phyloP scores from a whole-genome alignment of 1,140 invertebrate genomes.

The Ceratina calcarata region DNA sequence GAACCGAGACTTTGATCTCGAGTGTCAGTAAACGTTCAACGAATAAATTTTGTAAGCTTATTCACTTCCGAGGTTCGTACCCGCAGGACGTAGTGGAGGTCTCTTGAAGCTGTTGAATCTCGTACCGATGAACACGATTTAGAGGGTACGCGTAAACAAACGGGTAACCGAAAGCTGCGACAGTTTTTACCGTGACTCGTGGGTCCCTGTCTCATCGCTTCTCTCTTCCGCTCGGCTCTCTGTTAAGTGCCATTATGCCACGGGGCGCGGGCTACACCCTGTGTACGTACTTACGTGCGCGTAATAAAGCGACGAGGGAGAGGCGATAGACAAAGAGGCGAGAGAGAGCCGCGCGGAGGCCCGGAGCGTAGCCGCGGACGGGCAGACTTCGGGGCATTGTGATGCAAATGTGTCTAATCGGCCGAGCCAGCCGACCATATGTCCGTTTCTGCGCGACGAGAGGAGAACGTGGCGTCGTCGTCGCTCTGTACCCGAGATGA shows the following conservation, averaged over 20 bases:
- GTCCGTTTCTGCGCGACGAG: conserved; percentile 71
- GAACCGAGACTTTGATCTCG: too few species aligned
- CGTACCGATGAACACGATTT: conserved; percentile 39
- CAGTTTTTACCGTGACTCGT: conserved; percentile 51
- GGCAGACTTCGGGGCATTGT: conserved; percentile 76
- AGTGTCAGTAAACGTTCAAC: too few species aligned
- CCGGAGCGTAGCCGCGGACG: conserved; percentile 61
- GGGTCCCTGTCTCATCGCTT: not conserved
- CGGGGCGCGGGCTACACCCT: conserved; percentile 70
- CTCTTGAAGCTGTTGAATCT: conserved; percentile 26
- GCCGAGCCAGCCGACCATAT: conserved; percentile 79
- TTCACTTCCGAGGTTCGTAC: conserved; percentile 32
- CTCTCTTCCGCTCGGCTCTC: conserved; percentile 32
- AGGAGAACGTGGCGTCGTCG: conserved; percentile 38
- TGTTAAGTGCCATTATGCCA: conserved; percentile 77
- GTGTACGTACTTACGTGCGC: conserved; percentile 68
- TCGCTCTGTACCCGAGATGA: conserved; percentile 57
- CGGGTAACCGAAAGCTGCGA: conserved; percentile 71
- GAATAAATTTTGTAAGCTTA: conserved; percentile 8
- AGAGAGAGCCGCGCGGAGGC: conserved; percentile 31
- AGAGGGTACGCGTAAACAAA: conserved; percentile 59
- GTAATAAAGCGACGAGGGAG: conserved; percentile 71
- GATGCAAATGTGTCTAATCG: conserved; percentile 81
- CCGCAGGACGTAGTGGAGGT: conserved; percentile 43
- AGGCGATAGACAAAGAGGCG: conserved; percentile 50